These are phyloP conservation scores for Barbus barbus DNA, from an alignment of 2,113 vertebrate species.

Conservation along the genomic window DNA sequence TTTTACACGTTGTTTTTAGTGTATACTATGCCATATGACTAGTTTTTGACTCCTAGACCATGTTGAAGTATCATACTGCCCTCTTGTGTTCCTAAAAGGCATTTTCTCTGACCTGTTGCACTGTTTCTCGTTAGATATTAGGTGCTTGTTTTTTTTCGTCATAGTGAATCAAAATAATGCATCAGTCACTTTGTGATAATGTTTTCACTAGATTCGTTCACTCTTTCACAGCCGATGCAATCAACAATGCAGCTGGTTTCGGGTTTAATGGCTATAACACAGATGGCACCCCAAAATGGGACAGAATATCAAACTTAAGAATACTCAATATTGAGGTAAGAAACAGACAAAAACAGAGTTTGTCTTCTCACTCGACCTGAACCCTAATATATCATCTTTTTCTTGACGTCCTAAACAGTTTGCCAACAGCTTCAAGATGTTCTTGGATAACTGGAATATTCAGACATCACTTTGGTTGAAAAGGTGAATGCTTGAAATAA, in stretches of 20 bases:
- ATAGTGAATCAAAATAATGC: too few species aligned
- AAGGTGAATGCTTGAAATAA: constrained; percentile 78
- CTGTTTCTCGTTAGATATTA: background rate
- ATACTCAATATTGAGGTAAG: constrained; percentile 93
- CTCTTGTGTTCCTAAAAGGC: constrained; percentile 63
- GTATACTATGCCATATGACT: too few species aligned
- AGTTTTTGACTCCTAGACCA: too few species aligned
- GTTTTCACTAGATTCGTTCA: background rate
- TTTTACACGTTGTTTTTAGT: too few species aligned
- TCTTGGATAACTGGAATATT: constrained; percentile 99
- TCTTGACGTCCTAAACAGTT: constrained; percentile 76
- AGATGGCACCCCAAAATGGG: constrained; percentile 89
- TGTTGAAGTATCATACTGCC: too few species aligned
- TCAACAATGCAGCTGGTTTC: constrained; percentile 98
- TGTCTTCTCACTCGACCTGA: background rate
- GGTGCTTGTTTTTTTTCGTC: too few species aligned
- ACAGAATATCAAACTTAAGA: constrained; percentile 92
- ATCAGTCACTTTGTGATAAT: background rate
- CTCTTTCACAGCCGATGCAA: constrained; percentile 86
- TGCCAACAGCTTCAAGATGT: constrained; percentile 97
- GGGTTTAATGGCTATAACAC: constrained; percentile 95
- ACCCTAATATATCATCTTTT: constrained; percentile 23
- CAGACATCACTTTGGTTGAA: constrained; percentile 98
- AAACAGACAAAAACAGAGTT: background rate
- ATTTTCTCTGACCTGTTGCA: constrained; percentile 15